Evolutionary conservation across 2,888 invertebrate species (phyloP).

Genomic region (Cantharis rustica): DNA sequence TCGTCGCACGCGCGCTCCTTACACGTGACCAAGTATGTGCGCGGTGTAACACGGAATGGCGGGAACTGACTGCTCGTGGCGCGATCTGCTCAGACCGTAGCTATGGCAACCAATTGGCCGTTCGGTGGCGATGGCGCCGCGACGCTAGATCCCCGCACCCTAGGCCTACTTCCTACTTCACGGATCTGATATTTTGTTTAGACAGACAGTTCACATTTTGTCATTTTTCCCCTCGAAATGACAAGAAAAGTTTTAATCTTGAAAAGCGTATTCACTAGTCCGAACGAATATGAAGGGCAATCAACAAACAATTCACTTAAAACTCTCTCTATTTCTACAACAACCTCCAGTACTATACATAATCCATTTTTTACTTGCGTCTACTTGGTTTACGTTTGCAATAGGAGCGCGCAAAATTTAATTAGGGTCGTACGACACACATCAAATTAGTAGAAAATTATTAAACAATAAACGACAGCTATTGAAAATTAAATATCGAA

Average conservation of each 20-base stretch:
- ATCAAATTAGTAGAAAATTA: background rate
- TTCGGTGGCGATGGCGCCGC: conserved; percentile 53
- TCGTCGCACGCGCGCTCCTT: conserved; percentile 51
- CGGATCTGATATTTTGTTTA: conserved; percentile 28
- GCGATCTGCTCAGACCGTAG: conserved; percentile 52
- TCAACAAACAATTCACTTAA: background rate
- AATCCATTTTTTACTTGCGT: background rate
- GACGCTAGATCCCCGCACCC: conserved; percentile 48
- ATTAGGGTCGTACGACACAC: too few species aligned
- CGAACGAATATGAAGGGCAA: conserved; percentile 7
- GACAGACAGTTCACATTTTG: conserved; percentile 25
- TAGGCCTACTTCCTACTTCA: conserved; percentile 34
- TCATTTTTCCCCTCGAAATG: conserved; percentile 11
- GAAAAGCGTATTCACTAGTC: conserved; percentile 3
- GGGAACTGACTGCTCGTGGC: conserved; percentile 48
- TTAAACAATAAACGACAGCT: background rate
- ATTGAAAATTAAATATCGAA: background rate
- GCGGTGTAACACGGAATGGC: conserved; percentile 56
- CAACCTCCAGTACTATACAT: background rate
- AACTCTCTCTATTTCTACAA: background rate
- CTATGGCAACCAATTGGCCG: conserved; percentile 54
- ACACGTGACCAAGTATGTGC: conserved; percentile 55
- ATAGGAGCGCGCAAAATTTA: background rate
- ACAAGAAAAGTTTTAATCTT: conserved; percentile 5
- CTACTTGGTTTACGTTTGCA: background rate